These are phyloP conservation scores for Albula glossodonta DNA, from an alignment of 2,113 vertebrate species.

Conservation along the genomic window DNA sequence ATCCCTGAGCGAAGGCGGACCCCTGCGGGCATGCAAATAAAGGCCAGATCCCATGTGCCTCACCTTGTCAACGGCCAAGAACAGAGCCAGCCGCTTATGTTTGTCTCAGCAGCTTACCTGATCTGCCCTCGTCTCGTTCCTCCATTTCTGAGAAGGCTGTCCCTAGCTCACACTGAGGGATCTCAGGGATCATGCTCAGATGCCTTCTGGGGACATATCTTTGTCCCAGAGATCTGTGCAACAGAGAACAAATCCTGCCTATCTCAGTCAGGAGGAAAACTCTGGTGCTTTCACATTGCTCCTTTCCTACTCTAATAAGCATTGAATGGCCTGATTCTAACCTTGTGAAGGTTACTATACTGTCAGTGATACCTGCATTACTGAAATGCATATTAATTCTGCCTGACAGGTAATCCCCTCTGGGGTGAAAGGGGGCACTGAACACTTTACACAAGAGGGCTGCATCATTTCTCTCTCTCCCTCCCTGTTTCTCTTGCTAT, in stretches of 20 bases:
- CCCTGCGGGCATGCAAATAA: too few species aligned
- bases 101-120: not conserved
- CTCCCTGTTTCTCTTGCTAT: not conserved
- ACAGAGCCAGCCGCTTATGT: not conserved
- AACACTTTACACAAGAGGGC: not conserved
- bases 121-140: not conserved
- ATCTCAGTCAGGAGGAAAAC: not conserved
- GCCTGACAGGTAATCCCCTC: not conserved
- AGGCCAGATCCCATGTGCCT: not conserved
- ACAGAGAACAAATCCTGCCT: not conserved
- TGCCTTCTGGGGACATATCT: not conserved
- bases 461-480: not conserved
- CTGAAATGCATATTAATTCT: not conserved
- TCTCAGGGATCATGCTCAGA: not conserved
- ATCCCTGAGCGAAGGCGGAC: not conserved
- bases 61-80: not conserved
- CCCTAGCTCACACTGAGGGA: not conserved
- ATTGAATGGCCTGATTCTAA: not conserved
- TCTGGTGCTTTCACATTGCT: not conserved
- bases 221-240: not conserved
- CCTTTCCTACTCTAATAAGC: not conserved
- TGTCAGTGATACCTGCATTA: not conserved
- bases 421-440: not conserved
- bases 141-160: not conserved
- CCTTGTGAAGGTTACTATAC: conserved; percentile 2